Evolutionary conservation across 2,113 vertebrate genomes (phyloP).

Genomic region (Sinocyclocheilus rhinocerous): DNA sequence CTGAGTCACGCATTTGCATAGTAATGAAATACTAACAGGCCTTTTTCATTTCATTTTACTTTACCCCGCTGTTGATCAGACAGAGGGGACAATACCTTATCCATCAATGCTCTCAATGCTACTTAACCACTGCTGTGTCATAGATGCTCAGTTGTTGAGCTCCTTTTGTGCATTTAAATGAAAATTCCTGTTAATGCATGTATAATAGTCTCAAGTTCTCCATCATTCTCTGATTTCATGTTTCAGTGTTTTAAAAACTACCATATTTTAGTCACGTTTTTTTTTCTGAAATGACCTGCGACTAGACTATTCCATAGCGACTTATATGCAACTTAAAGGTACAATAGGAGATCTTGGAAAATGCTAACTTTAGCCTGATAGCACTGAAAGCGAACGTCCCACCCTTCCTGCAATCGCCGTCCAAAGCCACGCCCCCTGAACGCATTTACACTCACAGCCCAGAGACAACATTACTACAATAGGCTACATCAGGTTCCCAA

Average conservation of each 20-base stretch:
- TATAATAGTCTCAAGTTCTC: not conserved
- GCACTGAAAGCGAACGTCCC: too few relatives aligned
- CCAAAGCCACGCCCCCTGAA: too few relatives aligned
- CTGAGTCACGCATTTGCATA: constrained; percentile 22
- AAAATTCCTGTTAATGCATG: not conserved
- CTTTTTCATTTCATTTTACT: constrained; percentile 16
- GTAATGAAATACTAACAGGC: constrained; percentile 33
- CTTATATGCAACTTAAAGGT: too few relatives aligned
- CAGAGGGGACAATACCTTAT: constrained; percentile 3
- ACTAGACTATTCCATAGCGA: too few relatives aligned
- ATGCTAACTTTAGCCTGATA: too few relatives aligned
- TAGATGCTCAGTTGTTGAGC: not conserved
- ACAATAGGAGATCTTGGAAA: too few relatives aligned
- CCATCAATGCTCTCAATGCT: not conserved
- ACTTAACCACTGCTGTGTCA: not conserved
- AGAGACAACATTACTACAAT: too few relatives aligned
- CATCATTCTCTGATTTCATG: not conserved
- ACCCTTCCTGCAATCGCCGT: too few relatives aligned
- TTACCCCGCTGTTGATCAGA: constrained; percentile 10
- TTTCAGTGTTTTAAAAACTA: not conserved
- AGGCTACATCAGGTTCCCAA: too few relatives aligned
- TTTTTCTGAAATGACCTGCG: too few relatives aligned
- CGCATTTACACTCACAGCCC: too few relatives aligned
- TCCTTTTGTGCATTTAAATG: not conserved
- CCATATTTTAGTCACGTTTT: not conserved